A percentile compares a stretch with the other conserved stretches of the same genome.
Evolutionary conservation across 2,113 vertebrate genomes (phyloP).

Genomic region (Alethe castanea): DNA sequence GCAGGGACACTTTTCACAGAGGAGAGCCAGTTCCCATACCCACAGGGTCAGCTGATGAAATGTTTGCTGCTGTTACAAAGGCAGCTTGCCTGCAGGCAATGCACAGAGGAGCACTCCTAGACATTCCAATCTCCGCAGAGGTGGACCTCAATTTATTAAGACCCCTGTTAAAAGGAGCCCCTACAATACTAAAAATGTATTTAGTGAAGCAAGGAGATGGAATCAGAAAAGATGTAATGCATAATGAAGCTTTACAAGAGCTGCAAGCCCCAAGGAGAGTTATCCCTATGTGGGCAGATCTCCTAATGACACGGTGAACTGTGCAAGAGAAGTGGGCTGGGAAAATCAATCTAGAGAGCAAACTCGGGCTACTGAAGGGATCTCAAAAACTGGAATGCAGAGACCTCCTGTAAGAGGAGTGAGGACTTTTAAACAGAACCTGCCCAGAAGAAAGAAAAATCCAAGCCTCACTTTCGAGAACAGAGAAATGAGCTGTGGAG

Average conservation of each 20-base stretch:
- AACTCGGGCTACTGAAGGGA: neutral
- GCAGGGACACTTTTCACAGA: neutral
- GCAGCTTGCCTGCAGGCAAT: neutral
- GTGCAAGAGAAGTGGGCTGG: neutral
- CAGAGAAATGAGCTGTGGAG: neutral
- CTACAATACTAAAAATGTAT: neutral
- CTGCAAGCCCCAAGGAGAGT: neutral
- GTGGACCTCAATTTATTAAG: neutral
- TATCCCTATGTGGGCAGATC: neutral
- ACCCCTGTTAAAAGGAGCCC: neutral
- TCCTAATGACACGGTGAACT: neutral
- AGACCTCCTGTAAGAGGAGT: neutral
- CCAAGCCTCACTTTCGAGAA: neutral
- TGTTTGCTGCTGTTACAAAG: neutral
- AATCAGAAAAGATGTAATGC: neutral
- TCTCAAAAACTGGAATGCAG: neutral
- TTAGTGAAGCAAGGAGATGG: neutral
- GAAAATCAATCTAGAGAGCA: neutral
- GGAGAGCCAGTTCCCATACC: neutral
- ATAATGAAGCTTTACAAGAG: neutral
- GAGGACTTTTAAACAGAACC: neutral
- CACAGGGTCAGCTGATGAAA: neutral
- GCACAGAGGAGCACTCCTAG: accelerated
- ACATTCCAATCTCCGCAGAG: accelerated
- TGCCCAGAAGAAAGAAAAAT: accelerated